Evolutionary conservation across 2,113 vertebrate genomes (phyloP).

Genomic region (Myiozetetes cayanensis): DNA sequence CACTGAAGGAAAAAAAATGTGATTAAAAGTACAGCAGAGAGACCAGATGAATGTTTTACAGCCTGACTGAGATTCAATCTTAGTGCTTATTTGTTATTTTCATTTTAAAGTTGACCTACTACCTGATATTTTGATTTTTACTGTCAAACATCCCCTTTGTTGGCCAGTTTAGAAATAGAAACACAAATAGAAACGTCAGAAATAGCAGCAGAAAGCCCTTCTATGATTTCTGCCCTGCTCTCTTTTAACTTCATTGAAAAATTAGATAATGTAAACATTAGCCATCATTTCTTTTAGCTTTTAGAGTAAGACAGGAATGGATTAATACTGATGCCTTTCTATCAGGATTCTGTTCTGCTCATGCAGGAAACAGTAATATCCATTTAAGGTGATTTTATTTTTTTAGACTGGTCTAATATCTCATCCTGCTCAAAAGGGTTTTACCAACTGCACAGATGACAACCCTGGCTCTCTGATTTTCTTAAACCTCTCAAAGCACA

Average conservation of each 20-base stretch:
- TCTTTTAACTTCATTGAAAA: background rate
- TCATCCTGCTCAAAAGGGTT: background rate
- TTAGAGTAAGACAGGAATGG: background rate
- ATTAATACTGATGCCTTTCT: background rate
- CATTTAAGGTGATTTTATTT: background rate
- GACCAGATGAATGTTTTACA: background rate
- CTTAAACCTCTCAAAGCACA: background rate
- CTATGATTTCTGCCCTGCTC: background rate
- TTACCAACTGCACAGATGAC: background rate
- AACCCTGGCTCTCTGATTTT: rapidly evolving
- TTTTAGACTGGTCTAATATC: background rate
- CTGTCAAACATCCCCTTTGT: background rate
- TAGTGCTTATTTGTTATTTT: background rate
- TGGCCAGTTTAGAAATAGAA: background rate
- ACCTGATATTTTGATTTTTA: background rate
- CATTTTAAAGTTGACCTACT: background rate
- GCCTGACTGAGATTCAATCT: background rate
- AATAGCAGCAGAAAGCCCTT: background rate
- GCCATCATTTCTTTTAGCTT: background rate
- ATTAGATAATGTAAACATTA: background rate
- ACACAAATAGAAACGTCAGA: background rate
- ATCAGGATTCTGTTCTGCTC: background rate
- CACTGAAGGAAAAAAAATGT: background rate
- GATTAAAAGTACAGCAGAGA: background rate
- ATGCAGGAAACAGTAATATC: background rate